Conservation (phyloP, 2,113 vertebrate genomes). For the Hypocryptadius cinnamomeus region DNA sequence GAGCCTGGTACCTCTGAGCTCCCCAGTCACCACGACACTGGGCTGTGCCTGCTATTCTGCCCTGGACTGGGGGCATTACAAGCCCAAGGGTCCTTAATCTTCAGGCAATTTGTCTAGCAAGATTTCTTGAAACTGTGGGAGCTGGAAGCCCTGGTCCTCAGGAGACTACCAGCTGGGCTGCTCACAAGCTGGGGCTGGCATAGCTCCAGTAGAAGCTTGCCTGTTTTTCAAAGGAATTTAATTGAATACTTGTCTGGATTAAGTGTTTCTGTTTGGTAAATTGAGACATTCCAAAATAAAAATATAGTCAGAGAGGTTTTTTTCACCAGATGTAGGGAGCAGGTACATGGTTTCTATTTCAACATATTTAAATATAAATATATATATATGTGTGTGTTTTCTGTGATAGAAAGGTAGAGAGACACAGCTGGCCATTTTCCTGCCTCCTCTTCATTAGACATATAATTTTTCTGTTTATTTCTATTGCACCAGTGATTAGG, state of each 20-base stretch:
- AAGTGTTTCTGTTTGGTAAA: slow-evolving; percentile 26
- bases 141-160: background rate
- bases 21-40: background rate
- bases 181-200: background rate
- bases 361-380: background rate
- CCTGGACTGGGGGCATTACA: background rate
- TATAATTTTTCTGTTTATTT: background rate
- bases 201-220: background rate
- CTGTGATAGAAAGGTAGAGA: background rate
- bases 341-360: background rate
- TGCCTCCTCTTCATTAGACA: background rate
- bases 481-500: background rate
- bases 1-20: background rate
- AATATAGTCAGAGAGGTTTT: background rate
- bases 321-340: background rate
- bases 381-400: background rate
- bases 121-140: background rate
- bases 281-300: background rate
- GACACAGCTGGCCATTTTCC: background rate
- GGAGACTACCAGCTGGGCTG: slow-evolving; percentile 16
- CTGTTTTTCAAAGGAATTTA: slow-evolving; percentile 30
- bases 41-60: background rate
- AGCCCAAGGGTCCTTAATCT: background rate
- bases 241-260: background rate
- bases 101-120: background rate